These are phyloP conservation scores for Lochmaea crataegi DNA, from an alignment of 2,888 invertebrate species.

Conservation along the genomic window DNA sequence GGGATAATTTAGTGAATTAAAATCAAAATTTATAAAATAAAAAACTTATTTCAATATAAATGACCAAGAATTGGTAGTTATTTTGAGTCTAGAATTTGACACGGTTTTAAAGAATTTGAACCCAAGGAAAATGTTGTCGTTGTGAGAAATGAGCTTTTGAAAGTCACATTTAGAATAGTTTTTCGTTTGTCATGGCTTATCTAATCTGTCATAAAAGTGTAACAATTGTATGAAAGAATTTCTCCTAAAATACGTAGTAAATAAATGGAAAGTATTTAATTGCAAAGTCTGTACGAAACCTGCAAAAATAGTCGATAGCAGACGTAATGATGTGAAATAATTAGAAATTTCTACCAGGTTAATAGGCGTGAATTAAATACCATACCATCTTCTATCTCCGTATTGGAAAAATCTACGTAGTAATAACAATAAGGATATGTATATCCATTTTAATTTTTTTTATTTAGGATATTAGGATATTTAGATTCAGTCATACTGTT, in stretches of 20 bases:
- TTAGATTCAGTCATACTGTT: too few species aligned
- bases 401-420: too few species aligned
- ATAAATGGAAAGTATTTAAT: conserved; percentile 28
- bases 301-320: conserved; percentile 9
- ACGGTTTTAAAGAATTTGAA: not conserved
- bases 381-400: not conserved
- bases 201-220: not conserved
- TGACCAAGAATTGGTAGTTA: too few species aligned
- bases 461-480: too few species aligned
- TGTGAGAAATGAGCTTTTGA: too few species aligned
- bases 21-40: too few species aligned
- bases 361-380: not conserved
- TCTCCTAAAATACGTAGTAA: conserved; percentile 6
- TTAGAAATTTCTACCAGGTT: conserved; percentile 11
- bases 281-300: not conserved
- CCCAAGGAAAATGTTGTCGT: too few species aligned
- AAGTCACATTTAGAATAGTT: too few species aligned
- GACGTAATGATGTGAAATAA: conserved; percentile 12
- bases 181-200: not conserved
- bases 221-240: conserved; percentile 11
- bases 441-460: too few species aligned
- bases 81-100: not conserved
- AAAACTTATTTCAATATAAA: too few species aligned
- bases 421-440: too few species aligned
- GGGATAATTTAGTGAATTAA: too few species aligned